Evolutionary conservation across 2,888 invertebrate genomes (phyloP), one percentile per base, ranked within the genome.

Genomic region (Tenthredo scrophulariae): DNA sequence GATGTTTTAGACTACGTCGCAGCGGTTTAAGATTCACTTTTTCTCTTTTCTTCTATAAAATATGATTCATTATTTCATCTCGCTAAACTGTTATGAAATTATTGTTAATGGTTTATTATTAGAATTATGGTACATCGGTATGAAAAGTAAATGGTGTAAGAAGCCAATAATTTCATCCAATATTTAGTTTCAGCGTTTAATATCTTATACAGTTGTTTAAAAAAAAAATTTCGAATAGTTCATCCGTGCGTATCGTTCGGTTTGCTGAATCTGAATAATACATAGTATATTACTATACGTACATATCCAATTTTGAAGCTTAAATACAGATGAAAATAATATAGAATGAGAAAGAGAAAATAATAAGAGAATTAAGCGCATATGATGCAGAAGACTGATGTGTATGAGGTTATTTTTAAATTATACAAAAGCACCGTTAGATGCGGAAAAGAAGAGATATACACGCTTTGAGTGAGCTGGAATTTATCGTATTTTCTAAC

Each of bases 361-460:
- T 22, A 26, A 26, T 62, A 1, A 65, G 13, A 15, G 1, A 70
- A 37, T 70, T 37, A 7, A 18, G 18, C 15, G 33, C 9, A 18
- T 37, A n/a, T 18, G 6, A 37, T n/a, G 6, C 37, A 18, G 70
- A n/a, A 9, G 15, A 70, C 6, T 70, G 15, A 70, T n/a, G 13
- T 67, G 29, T 67, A 29, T 67, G n/a, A 67, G 3, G 33, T 10
- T 67, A 67, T 70, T 70, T 70, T 37, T n/a, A 29, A 70, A 37
- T 18, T 37, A 70, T 70, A 70, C 40, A 70, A 67, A 67, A 70
- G 37, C 40, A 40, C 70, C 70, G 70, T 70, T 40, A 70, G 33
- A 37, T 13, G 26, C 0, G n/a, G 15, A 37, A 70, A 70, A 70
- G 18, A 37, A 62, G 58, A n/a, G 22, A 26, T 29, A 33, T 40